Evolutionary conservation across 1,140 invertebrate genomes (phyloP), one percentile per base, ranked within the genome.

Genomic region (Ephestia elutella): DNA sequence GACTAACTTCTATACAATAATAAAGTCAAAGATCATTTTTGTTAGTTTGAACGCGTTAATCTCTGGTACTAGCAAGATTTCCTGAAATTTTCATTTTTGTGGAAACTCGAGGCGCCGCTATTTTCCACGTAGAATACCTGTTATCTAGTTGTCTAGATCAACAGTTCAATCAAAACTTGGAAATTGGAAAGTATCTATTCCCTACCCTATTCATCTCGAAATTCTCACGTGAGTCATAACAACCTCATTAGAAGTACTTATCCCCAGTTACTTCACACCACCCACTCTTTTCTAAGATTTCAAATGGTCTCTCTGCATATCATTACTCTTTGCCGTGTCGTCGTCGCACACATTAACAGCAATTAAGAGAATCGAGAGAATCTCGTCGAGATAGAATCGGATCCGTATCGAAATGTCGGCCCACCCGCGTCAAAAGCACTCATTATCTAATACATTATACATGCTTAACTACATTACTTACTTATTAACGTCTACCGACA

Each of bases 381-480:
- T 82, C 79, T 82, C 66, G 69, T 76, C 68, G 68, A 86, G 82
- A 86, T 86, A 75, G 68, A 69, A 83, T 83, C 80, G 69, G 70
- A 80, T 78, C 69, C 63, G 71, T 75, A 80, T 78, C 80, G 66
- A 64, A 56, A 57, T 38, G 54, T 50, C 50, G 32, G 65, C 71
- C 80, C 83, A 81, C 82, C 81, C 81, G 77, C 80, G 66, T 68
- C 71, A 73, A 64, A 70, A 63, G 57, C 63, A 65, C 68, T 64
- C 66, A 58, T 68, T 75, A 69, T 72, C 80, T 82, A 80, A 86
- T 84, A 78, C 76, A 84, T 84, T 84, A 82, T 84, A 82, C 81
- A 84, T 82, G 76, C 71, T 74, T 66, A 73, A 64, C 50, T 73
- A 74, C 78, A 75, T 80, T 77, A 73, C 59, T 62, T 57, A 59